Evolutionary conservation across 2,888 invertebrate species (phyloP).

Genomic region (Augochlorella aurata): DNA sequence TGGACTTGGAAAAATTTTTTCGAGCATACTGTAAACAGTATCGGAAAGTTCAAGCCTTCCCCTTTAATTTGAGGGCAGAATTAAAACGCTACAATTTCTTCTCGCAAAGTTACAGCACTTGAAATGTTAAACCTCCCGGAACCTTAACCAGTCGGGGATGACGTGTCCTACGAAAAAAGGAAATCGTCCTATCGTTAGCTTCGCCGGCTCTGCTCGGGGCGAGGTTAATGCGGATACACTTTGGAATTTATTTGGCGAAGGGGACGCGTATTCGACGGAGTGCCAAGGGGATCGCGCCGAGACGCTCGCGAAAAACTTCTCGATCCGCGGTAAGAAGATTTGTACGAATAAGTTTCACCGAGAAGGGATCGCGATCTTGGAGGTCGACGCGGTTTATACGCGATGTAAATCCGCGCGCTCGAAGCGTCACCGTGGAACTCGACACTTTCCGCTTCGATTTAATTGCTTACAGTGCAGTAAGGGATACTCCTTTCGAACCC

Average conservation of each 20-base stretch:
- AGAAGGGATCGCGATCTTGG: constrained; percentile 17
- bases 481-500: not conserved
- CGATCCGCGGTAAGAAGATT: constrained; percentile 45
- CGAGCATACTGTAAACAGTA: no score
- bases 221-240: constrained; percentile 2
- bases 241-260: constrained; percentile 14
- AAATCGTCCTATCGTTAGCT: constrained; percentile 28
- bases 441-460: not conserved
- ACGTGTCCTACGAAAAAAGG: constrained; percentile 20
- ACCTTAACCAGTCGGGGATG: constrained; percentile 38
- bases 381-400: constrained; percentile 25
- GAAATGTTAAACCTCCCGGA: not conserved
- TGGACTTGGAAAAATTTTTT: no score
- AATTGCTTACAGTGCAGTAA: not conserved
- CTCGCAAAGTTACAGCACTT: no score
- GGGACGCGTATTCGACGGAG: constrained; percentile 8
- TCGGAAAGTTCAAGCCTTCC: no score
- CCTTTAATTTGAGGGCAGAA: no score
- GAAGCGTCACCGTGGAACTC: not conserved
- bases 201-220: not conserved
- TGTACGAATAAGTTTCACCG: constrained; percentile 33
- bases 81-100: no score
- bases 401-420: constrained; percentile 8
- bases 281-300: not conserved
- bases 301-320: constrained; percentile 20